Evolutionary conservation across 1,140 invertebrate species (phyloP).

Genomic region (Holotrichia oblita): DNA sequence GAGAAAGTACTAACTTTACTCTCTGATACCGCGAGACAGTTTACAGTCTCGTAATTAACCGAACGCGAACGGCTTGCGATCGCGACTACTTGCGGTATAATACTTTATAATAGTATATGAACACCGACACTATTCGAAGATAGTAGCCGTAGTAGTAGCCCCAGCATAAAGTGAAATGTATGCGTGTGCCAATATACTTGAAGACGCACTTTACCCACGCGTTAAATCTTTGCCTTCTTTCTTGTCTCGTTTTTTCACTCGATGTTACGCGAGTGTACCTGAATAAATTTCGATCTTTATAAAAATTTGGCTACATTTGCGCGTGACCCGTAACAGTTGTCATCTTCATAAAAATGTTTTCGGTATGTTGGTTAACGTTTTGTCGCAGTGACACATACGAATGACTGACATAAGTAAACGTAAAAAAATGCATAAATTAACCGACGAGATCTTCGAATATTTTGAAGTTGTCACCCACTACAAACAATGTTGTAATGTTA

Average conservation of each 20-base stretch:
- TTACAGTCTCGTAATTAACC: background rate
- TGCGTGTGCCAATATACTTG: background rate
- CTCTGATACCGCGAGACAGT: background rate
- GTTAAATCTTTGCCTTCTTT: background rate
- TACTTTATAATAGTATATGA: background rate
- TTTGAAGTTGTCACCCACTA: background rate
- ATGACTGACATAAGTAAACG: background rate
- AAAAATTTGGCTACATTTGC: background rate
- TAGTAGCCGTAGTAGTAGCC: background rate
- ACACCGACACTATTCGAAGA: background rate
- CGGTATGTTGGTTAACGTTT: background rate
- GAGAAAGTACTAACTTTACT: background rate
- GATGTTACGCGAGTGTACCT: background rate
- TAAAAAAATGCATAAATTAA: too few species aligned
- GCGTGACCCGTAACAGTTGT: background rate
- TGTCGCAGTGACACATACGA: background rate
- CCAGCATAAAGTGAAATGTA: background rate
- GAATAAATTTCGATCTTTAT: background rate
- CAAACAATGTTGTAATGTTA: too few species aligned
- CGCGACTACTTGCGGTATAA: constrained; percentile 12
- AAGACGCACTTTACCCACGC: constrained; percentile 28
- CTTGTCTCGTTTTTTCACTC: background rate
- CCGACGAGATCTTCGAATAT: background rate
- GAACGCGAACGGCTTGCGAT: background rate
- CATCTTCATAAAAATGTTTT: background rate